Evolutionary conservation across 1,140 invertebrate genomes (phyloP), one percentile per base, ranked within the genome.

Genomic region (Atopsyche davidsoni): DNA sequence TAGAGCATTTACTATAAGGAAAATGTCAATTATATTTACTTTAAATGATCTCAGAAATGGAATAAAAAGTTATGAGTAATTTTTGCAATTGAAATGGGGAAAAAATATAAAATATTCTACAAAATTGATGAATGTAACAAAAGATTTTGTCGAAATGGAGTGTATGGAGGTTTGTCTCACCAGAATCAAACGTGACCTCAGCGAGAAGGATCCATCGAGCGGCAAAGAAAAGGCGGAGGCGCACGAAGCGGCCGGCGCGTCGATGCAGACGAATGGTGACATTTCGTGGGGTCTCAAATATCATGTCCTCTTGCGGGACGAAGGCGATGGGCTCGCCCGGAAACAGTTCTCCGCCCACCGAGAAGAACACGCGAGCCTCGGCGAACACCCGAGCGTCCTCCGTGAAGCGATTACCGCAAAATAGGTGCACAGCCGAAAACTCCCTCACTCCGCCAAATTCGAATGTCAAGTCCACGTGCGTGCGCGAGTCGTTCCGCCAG

Each of bases 201-300:
- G 88, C 91, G 59, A 96, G 80, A 67, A 96, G 82, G 52, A 96
- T 88, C 90, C 90, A 95, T 43, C 80, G 77, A 3, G 87, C 79
- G 4, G 87, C 82, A 68, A 94, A 95, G 58, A 79, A 79, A 9
- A 94, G 71, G 58, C 85, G 80, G 11, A 94, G 73, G 58, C 87
- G 87, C 19, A 94, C 81, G 70, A 84, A 91, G 61, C 80, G 78
- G 3, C 87, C 91, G 19, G 93, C 78, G 4, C 87, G 79, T 59
- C 92, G 83, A 64, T 89, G 83, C 11, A 94, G 77, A 59, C 87
- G 86, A 58, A 95, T 87, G 53, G 81, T 82, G 18, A 94, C 81
- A 66, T 91, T 89, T 17, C 88, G 76, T 1, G 89, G 83, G 25
- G 77, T 79, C 62, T 94, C 89, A 62, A 91, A 88, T 51, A 88